These are phyloP conservation scores for Catharus ustulatus DNA, from an alignment of 2,797 vertebrate species.

Conservation along the genomic window DNA sequence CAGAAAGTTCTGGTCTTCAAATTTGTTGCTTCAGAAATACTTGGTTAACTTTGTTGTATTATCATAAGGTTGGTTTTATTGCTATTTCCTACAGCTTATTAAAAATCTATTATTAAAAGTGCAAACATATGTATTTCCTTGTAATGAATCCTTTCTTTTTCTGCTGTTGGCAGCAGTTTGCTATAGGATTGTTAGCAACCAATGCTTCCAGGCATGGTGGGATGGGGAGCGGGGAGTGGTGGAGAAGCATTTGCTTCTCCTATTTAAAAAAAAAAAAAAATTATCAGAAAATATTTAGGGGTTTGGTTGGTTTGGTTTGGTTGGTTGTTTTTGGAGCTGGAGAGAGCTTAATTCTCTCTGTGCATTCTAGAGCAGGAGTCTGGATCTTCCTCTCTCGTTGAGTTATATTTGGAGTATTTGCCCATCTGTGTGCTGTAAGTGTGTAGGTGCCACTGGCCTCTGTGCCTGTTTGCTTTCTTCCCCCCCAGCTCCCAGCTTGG, in stretches of 20 bases:
- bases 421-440: rapidly evolving
- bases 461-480: not conserved
- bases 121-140: not conserved
- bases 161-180: not conserved
- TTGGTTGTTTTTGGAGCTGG: not conserved
- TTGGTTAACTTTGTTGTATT: not conserved
- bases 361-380: not conserved
- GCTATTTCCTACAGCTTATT: not conserved
- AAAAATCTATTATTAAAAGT: not conserved
- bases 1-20: not conserved
- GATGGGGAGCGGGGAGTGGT: not conserved
- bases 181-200: not conserved
- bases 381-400: not conserved
- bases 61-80: not conserved
- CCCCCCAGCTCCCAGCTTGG: not conserved
- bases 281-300: not conserved
- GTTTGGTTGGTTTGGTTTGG: rapidly evolving
- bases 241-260: not conserved
- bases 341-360: not conserved
- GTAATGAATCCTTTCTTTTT: not conserved
- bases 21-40: conserved; percentile 25
- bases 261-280: not conserved
- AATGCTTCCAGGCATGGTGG: not conserved
- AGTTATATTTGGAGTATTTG: not conserved
- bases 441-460: not conserved